Evolutionary conservation across 2,113 vertebrate species (phyloP).

Genomic region (Dasyprocta punctata): DNA sequence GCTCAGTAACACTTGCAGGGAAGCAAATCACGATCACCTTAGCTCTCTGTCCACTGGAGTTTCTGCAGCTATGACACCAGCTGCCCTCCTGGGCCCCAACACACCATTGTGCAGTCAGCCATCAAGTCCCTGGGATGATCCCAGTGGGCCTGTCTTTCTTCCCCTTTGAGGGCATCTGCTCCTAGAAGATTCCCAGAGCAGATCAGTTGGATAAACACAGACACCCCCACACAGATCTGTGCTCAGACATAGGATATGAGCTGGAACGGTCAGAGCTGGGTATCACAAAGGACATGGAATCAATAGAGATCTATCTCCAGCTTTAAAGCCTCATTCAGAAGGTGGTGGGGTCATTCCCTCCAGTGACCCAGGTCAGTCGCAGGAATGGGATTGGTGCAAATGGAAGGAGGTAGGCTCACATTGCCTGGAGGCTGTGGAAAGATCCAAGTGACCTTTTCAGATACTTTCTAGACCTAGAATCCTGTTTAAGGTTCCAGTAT

Average conservation of each 20-base stretch:
- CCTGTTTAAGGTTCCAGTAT: background rate
- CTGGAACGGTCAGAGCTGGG: background rate
- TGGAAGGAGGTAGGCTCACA: background rate
- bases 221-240: too few species aligned
- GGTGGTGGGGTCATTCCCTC: background rate
- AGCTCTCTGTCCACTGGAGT: background rate
- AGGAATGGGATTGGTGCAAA: background rate
- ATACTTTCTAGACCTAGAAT: background rate
- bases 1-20: background rate
- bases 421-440: background rate
- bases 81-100: background rate
- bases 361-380: background rate
- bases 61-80: background rate
- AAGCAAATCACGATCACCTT: background rate
- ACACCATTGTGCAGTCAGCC: background rate
- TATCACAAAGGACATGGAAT: background rate
- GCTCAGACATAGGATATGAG: background rate
- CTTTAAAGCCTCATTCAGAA: background rate
- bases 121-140: background rate
- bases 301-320: background rate
- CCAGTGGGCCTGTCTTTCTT: background rate
- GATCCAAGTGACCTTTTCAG: constrained; percentile 2
- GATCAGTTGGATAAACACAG: background rate
- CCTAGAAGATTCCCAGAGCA: background rate
- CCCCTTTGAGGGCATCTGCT: background rate